Evolutionary conservation across 2,113 vertebrate species (phyloP).

Genomic region (Spilogale gracilis): DNA sequence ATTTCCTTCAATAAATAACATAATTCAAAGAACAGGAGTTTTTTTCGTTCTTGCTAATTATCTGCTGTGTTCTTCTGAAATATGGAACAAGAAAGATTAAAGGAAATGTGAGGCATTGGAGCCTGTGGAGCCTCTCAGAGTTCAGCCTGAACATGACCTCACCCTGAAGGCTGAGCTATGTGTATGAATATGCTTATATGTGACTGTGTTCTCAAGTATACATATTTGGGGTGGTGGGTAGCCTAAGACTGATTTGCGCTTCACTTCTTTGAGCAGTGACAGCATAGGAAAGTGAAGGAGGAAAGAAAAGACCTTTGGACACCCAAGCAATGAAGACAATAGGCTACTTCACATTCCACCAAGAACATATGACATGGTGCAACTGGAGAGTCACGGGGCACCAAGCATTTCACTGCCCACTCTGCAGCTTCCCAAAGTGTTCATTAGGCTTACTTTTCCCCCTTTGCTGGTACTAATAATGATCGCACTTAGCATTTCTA

Average conservation of each 20-base stretch:
- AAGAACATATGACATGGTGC: background rate
- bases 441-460: constrained; percentile 65
- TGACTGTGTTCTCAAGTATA: background rate
- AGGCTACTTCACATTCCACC: constrained; percentile 21
- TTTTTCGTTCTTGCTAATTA: constrained; percentile 18
- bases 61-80: constrained; percentile 41
- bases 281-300: background rate
- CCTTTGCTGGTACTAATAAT: constrained; percentile 82
- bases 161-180: background rate
- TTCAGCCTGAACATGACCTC: background rate
- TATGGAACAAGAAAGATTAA: background rate
- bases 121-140: background rate
- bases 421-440: constrained; percentile 72
- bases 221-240: background rate
- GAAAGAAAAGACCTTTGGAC: constrained; percentile 1
- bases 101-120: background rate
- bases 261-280: background rate
- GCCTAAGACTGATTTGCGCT: background rate
- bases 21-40: background rate
- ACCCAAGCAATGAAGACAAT: constrained; percentile 63
- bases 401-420: constrained; percentile 59
- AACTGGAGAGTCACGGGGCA: constrained; percentile 37
- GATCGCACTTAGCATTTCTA: constrained; percentile 84
- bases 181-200: background rate
- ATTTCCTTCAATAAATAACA: constrained; percentile 50